Evolutionary conservation across 2,113 vertebrate genomes (phyloP).

Genomic region (Oenanthe melanoleuca): DNA sequence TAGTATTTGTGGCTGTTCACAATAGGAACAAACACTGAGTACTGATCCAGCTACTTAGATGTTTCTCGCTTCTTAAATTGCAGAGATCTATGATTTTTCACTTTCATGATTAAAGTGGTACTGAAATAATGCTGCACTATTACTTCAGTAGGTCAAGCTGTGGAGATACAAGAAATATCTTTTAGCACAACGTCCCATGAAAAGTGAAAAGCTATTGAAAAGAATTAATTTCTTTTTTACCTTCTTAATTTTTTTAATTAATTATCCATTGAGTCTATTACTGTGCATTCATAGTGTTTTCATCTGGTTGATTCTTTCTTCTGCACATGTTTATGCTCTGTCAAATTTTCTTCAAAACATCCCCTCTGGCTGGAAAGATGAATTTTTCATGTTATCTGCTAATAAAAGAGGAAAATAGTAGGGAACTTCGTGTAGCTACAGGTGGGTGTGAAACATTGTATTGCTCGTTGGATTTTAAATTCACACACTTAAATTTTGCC

Average conservation of each 20-base stretch:
- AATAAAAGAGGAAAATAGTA: slow-evolving; percentile 7
- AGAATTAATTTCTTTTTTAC: neutral
- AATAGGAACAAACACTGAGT: neutral
- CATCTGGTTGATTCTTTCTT: slow-evolving; percentile 33
- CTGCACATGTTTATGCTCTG: slow-evolving; percentile 15
- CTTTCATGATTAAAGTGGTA: neutral
- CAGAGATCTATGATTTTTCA: neutral
- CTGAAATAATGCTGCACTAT: neutral
- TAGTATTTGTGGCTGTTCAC: neutral
- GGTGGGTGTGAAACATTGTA: neutral
- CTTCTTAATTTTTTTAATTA: neutral
- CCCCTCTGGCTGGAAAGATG: neutral
- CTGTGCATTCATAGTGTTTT: neutral
- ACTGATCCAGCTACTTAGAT: neutral
- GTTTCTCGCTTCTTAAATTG: neutral
- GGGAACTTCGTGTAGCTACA: neutral
- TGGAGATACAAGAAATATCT: neutral
- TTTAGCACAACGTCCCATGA: neutral
- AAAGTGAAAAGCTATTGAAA: neutral
- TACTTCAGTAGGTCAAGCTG: neutral
- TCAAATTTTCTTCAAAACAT: slow-evolving; percentile 19
- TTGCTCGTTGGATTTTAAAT: neutral
- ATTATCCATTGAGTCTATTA: neutral
- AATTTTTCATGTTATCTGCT: slow-evolving; percentile 9
- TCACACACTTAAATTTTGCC: neutral